Evolutionary conservation across 53 echinoderm and acorn worm genomes (phyloP).

Genomic region (Stichopus horrens): DNA sequence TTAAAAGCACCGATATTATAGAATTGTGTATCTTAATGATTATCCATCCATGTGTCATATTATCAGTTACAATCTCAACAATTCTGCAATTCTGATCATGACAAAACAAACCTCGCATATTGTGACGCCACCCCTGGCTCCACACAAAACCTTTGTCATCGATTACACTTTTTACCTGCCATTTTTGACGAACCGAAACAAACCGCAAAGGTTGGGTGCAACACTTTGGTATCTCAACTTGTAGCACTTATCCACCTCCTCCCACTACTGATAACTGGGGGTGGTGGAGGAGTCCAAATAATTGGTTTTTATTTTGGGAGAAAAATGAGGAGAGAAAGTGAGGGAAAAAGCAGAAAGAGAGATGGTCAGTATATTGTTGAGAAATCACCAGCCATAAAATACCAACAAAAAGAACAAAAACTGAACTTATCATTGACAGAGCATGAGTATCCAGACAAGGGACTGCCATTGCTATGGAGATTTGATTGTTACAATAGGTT

Average conservation of each 20-base stretch:
- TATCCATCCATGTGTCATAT: too few relatives aligned
- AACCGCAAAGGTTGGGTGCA: background rate
- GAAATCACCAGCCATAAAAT: background rate
- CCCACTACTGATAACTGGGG: slow-evolving; percentile 62
- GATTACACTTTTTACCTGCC: too few relatives aligned
- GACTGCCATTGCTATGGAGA: too few relatives aligned
- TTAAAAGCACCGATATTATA: too few relatives aligned
- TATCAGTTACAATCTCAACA: too few relatives aligned
- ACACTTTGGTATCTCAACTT: slow-evolving; percentile 15
- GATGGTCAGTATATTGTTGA: slow-evolving; percentile 53
- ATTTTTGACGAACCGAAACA: too few relatives aligned
- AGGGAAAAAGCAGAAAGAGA: slow-evolving; percentile 69
- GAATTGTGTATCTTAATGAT: too few relatives aligned
- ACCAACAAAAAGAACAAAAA: background rate
- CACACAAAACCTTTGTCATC: too few relatives aligned
- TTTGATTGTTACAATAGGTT: too few relatives aligned
- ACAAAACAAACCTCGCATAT: too few relatives aligned
- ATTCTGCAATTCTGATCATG: too few relatives aligned
- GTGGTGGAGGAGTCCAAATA: slow-evolving; percentile 36
- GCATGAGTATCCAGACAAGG: background rate
- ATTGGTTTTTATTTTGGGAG: background rate
- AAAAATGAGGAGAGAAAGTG: slow-evolving; percentile 35
- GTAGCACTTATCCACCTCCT: slow-evolving; percentile 31
- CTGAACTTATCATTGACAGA: background rate
- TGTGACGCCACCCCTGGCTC: too few relatives aligned